Evolutionary conservation across 1,140 invertebrate genomes (phyloP).

Genomic region (Monochamus saltuarius): DNA sequence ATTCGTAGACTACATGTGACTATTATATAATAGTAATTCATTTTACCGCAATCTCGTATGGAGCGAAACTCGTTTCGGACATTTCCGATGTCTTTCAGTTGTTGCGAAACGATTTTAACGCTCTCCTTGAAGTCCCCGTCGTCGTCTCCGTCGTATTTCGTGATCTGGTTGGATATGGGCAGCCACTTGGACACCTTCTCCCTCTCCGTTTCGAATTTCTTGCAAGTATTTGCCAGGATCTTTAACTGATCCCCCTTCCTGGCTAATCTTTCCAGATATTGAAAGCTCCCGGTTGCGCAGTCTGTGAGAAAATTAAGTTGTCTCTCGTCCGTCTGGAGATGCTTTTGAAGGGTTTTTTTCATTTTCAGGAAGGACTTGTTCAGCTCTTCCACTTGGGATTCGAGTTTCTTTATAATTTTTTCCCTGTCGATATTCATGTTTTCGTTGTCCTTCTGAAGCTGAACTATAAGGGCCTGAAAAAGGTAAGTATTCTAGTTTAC

Average conservation of each 20-base stretch:
- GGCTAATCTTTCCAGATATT: constrained; percentile 29
- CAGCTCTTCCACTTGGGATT: constrained; percentile 18
- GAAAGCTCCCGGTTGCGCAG: constrained; percentile 29
- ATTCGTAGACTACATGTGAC: no score
- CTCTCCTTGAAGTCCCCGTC: no score
- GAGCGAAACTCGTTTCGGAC: no score
- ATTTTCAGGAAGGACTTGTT: constrained; percentile 22
- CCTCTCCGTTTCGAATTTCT: constrained; percentile 43
- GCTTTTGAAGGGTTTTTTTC: constrained; percentile 22
- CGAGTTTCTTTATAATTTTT: constrained; percentile 19
- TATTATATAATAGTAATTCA: no score
- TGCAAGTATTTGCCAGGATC: constrained; percentile 34
- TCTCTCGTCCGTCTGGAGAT: constrained; percentile 39
- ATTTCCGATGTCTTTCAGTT: no score
- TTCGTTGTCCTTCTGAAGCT: constrained; percentile 21
- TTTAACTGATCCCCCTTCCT: constrained; percentile 38
- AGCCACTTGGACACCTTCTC: constrained; percentile 36
- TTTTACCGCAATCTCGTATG: no score
- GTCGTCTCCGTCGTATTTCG: no score
- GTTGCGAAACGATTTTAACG: no score
- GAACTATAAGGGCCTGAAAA: constrained; percentile 32
- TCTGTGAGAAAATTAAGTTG: constrained; percentile 34
- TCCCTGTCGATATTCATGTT: constrained; percentile 12
- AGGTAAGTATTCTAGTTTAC: no score
- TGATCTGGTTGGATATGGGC: not conserved